phyloP scores from a whole-genome alignment of 2,113 vertebrate species.

The Noctilio leporinus region DNA sequence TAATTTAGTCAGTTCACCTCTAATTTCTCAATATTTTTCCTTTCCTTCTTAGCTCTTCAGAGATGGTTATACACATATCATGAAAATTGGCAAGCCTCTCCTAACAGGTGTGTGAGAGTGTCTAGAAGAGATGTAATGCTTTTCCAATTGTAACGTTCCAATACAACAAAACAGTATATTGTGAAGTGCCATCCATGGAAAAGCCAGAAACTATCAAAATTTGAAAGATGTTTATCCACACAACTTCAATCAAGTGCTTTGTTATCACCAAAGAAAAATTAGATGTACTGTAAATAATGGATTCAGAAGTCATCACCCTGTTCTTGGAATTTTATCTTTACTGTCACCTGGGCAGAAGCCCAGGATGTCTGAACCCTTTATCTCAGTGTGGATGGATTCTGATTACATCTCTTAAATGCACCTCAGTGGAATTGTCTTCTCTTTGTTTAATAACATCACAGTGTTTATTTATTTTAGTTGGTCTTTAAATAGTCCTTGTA shows the following conservation, averaged over 20 bases:
- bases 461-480: background rate
- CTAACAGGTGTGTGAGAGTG: background rate
- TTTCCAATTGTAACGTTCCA: background rate
- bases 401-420: background rate
- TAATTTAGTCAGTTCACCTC: background rate
- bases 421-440: background rate
- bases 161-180: too few relatives aligned
- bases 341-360: background rate
- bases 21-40: background rate
- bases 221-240: constrained; percentile 57
- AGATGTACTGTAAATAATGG: constrained; percentile 30
- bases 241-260: constrained; percentile 40
- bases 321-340: constrained; percentile 46
- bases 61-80: background rate
- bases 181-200: background rate
- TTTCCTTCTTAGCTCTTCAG: background rate
- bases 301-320: background rate
- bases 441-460: constrained; percentile 3
- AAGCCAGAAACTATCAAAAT: background rate
- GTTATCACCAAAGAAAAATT: constrained; percentile 48
- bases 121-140: background rate
- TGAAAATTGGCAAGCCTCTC: background rate
- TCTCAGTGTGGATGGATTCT: background rate
- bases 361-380: background rate
- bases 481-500: background rate